Evolutionary conservation across 2,888 invertebrate species (phyloP).

Genomic region (Limnephilus rhombicus): DNA sequence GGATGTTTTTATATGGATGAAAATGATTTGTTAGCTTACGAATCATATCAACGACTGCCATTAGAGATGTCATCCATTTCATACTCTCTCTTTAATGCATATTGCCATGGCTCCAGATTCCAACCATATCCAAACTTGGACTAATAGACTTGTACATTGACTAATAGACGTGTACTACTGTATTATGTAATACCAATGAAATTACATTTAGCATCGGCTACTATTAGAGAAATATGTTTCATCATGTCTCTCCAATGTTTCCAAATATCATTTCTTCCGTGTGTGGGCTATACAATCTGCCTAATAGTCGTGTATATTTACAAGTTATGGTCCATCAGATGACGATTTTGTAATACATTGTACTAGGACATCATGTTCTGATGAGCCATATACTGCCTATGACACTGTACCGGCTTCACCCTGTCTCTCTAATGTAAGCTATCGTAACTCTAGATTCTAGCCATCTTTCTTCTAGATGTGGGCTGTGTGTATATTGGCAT

Average conservation of each 20-base stretch:
- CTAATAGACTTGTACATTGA: constrained; percentile 93
- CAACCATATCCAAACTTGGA: constrained; percentile 83
- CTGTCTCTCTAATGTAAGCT: no score
- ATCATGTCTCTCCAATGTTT: no score
- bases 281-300: constrained; percentile 97
- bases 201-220: constrained; percentile 72
- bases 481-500: constrained; percentile 96
- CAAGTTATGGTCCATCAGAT: no score
- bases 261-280: constrained; percentile 74
- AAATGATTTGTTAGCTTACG: no score
- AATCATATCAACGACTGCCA: no score
- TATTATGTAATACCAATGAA: constrained; percentile 84
- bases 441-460: no score
- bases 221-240: constrained; percentile 70
- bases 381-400: constrained; percentile 94
- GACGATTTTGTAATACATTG: constrained; percentile 71
- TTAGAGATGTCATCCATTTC: no score
- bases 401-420: no score
- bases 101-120: no score
- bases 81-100: no score
- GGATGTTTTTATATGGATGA: no score
- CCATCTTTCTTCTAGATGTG: constrained; percentile 81
- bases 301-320: constrained; percentile 90
- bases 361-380: constrained; percentile 98
- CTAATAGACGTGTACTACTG: constrained; percentile 94